These are phyloP conservation scores for Melitaea athalia DNA, from an alignment of 2,888 invertebrate species.

Conservation along the genomic window DNA sequence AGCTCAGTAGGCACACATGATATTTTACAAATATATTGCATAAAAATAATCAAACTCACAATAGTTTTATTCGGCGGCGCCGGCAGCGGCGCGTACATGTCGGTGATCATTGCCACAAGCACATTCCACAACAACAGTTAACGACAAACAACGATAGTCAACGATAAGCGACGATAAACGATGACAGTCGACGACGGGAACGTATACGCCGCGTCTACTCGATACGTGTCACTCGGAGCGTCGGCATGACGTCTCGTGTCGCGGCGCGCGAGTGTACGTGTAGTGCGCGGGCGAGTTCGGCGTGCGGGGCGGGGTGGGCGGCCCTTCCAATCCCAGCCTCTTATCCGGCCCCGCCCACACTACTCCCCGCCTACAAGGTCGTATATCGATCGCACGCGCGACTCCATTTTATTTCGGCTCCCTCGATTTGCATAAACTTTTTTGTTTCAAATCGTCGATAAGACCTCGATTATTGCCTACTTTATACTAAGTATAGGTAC, in stretches of 20 bases:
- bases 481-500: conserved; percentile 21
- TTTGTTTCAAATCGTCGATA: conserved; percentile 63
- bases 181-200: neutral
- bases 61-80: conserved; percentile 70
- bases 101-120: conserved; percentile 70
- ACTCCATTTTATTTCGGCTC: conserved; percentile 81
- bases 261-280: conserved; percentile 44
- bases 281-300: conserved; percentile 47
- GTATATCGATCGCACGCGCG: conserved; percentile 79
- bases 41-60: conserved; percentile 58
- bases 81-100: conserved; percentile 78
- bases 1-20: too few species aligned
- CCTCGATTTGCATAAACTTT: conserved; percentile 78
- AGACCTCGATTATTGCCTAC: conserved; percentile 31
- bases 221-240: conserved; percentile 36
- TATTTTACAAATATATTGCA: neutral
- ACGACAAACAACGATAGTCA: too few species aligned
- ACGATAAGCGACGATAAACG: too few species aligned
- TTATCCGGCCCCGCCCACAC: conserved; percentile 72
- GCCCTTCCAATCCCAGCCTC: conserved; percentile 71
- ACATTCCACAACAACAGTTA: conserved; percentile 45
- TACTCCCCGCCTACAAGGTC: conserved; percentile 77
- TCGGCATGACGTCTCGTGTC: conserved; percentile 47
- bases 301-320: conserved; percentile 51
- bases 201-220: conserved; percentile 15